Percentiles rank a stretch among this genome's conserved stretches.
Evolutionary conservation across 2,797 vertebrate genomes (phyloP).

Genomic region (Myotis myotis): DNA sequence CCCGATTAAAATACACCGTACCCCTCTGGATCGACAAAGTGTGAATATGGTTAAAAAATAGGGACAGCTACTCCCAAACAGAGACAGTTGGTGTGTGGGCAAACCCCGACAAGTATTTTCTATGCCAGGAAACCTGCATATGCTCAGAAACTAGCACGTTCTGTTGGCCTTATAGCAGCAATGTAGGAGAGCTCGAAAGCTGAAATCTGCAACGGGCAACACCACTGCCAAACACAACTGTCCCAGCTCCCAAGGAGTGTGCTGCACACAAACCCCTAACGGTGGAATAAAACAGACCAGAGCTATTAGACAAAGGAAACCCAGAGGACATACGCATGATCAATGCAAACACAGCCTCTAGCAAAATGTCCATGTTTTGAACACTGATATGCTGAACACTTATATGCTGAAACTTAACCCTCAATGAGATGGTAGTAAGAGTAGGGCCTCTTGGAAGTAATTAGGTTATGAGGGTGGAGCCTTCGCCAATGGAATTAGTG

Average conservation of each 20-base stretch:
- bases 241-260: slow-evolving; percentile 18
- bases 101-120: slow-evolving; percentile 65
- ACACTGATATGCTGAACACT: background rate
- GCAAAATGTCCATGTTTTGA: background rate
- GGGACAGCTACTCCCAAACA: slow-evolving; percentile 77
- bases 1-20: slow-evolving; percentile 73
- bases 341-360: background rate
- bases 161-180: slow-evolving; percentile 78
- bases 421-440: background rate
- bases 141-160: slow-evolving; percentile 74
- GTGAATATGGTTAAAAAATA: slow-evolving; percentile 79
- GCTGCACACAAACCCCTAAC: background rate
- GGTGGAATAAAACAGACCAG: background rate
- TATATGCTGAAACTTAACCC: background rate
- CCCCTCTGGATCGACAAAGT: slow-evolving; percentile 73
- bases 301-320: background rate
- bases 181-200: slow-evolving; percentile 57
- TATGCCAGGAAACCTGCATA: slow-evolving; percentile 76
- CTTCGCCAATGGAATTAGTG: background rate
- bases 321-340: background rate
- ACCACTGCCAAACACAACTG: slow-evolving; percentile 54
- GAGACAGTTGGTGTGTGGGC: slow-evolving; percentile 80
- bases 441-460: background rate
- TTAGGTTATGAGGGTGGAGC: background rate
- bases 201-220: slow-evolving; percentile 54